Conservation (phyloP, 2,888 invertebrate genomes). For the Lithodes maja region DNA sequence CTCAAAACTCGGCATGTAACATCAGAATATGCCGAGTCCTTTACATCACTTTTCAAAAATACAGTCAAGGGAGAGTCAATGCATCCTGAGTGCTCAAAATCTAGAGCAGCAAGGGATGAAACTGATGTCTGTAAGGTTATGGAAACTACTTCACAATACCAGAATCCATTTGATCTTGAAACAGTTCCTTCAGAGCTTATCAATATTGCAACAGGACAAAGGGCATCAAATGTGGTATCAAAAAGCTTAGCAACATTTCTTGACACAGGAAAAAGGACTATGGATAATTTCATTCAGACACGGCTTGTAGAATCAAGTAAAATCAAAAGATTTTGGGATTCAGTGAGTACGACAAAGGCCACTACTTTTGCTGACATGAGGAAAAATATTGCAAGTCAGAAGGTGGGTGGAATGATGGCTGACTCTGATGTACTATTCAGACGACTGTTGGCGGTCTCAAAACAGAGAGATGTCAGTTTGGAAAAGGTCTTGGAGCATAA, state of each 20-base stretch:
- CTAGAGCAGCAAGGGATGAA: constrained; percentile 10
- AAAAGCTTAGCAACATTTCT: not conserved
- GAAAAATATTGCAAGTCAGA: not conserved
- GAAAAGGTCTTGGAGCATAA: not conserved
- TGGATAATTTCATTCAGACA: constrained; percentile 4
- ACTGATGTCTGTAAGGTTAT: constrained; percentile 3
- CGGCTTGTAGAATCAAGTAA: not conserved
- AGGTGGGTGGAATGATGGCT: not conserved
- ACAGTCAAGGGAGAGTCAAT: not conserved
- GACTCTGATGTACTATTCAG: not conserved
- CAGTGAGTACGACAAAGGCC: not conserved
- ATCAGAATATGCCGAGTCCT: constrained; percentile 26
- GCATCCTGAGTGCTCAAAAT: not conserved
- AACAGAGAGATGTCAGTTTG: not conserved
- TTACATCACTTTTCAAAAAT: constrained; percentile 1
- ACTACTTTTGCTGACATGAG: constrained; percentile 17
- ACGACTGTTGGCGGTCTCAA: not conserved
- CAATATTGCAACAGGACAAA: not conserved
- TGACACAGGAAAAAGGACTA: not conserved
- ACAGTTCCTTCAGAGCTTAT: constrained; percentile 2
- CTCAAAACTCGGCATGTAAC: constrained; percentile 29
- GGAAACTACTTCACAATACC: not conserved
- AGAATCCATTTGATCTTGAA: constrained; percentile 9
- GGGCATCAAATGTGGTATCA: constrained; percentile 2
- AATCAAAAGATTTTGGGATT: not conserved